Percentiles rank a stretch among this genome's conserved stretches.
phyloP scores from a whole-genome alignment of 2,888 invertebrate species.

The Pasiphila rectangulata region DNA sequence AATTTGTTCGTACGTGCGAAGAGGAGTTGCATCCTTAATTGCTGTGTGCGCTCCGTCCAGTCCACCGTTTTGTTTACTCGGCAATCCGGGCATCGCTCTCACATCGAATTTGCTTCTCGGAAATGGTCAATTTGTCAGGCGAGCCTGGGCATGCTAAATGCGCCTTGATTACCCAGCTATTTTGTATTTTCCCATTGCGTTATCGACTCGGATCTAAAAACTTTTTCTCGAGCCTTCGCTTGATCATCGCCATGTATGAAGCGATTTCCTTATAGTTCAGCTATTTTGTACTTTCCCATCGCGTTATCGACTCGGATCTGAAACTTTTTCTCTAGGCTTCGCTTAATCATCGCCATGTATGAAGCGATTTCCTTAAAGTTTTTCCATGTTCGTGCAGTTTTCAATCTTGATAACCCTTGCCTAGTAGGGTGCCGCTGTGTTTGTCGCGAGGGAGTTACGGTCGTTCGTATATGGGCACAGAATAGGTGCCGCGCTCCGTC shows the following conservation, averaged over 20 bases:
- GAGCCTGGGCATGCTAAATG: slow-evolving; percentile 41
- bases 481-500: slow-evolving; percentile 47
- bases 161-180: slow-evolving; percentile 39
- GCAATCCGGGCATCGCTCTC: slow-evolving; percentile 39
- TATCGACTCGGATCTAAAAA: slow-evolving; percentile 24
- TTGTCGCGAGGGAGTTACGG: slow-evolving; percentile 40
- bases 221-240: slow-evolving; percentile 13
- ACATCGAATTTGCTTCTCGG: slow-evolving; percentile 53
- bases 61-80: slow-evolving; percentile 50
- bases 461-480: slow-evolving; percentile 56
- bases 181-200: slow-evolving; percentile 35
- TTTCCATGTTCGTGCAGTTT: slow-evolving; percentile 33
- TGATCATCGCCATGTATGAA: slow-evolving; percentile 18
- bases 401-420: slow-evolving; percentile 44
- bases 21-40: slow-evolving; percentile 68
- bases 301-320: slow-evolving; percentile 25
- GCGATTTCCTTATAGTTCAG: too few species aligned
- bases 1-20: slow-evolving; percentile 77
- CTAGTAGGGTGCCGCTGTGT: slow-evolving; percentile 43
- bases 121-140: slow-evolving; percentile 55
- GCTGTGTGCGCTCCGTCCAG: slow-evolving; percentile 42
- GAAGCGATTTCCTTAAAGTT: slow-evolving; percentile 28
- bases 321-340: slow-evolving; percentile 13
- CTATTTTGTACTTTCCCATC: slow-evolving; percentile 37
- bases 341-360: slow-evolving; percentile 19